phyloP scores from a whole-genome alignment of 2,797 vertebrate genomes.

The Siniperca undulata region DNA sequence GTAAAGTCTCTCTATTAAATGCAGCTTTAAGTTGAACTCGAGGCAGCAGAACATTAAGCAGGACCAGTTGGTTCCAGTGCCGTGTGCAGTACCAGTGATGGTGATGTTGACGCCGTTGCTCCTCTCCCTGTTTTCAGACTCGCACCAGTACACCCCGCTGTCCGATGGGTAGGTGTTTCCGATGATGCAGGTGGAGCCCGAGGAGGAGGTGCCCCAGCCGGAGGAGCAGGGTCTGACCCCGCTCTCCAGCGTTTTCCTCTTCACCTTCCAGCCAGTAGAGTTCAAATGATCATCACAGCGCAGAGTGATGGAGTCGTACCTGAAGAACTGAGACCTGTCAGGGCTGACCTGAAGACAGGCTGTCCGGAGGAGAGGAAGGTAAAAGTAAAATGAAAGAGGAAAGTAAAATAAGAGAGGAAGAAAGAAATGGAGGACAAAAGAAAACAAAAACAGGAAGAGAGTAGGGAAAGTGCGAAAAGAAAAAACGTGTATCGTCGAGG shows the following conservation, averaged over 20 bases:
- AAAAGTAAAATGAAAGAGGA: background rate
- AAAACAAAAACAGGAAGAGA: background rate
- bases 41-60: background rate
- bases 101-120: slow-evolving; percentile 57
- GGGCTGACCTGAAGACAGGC: slow-evolving; percentile 62
- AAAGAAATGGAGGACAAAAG: too few species aligned
- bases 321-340: slow-evolving; percentile 62
- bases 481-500: too few species aligned
- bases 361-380: background rate
- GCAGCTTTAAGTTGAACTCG: background rate
- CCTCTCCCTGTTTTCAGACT: slow-evolving; percentile 28
- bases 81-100: slow-evolving; percentile 49
- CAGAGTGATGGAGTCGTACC: slow-evolving; percentile 50
- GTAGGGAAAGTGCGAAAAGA: background rate
- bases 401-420: background rate
- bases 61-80: too few species aligned
- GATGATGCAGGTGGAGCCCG: slow-evolving; percentile 29
- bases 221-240: slow-evolving; percentile 44
- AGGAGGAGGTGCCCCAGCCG: slow-evolving; percentile 47
- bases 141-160: slow-evolving; percentile 69
- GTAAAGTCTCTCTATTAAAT: background rate
- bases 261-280: slow-evolving; percentile 64
- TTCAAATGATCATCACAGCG: slow-evolving; percentile 40
- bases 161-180: slow-evolving; percentile 51
- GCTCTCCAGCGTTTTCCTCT: slow-evolving; percentile 23